Evolutionary conservation across 2,797 vertebrate species (phyloP).

Genomic region (Galagoides demidoff): DNA sequence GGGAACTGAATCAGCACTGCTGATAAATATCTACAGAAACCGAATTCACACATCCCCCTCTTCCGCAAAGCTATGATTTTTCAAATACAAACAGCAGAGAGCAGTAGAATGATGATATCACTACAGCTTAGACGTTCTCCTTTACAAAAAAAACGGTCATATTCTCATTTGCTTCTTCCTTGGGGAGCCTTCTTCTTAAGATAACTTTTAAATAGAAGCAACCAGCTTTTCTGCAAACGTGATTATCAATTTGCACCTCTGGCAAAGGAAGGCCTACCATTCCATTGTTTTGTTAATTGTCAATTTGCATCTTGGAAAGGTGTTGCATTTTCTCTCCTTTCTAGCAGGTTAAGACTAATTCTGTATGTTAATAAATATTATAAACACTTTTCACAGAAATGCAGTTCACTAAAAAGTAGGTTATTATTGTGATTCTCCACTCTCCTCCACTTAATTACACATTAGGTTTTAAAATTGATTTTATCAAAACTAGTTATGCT

Average conservation of each 20-base stretch:
- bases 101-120: background rate
- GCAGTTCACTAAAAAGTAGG: conserved; percentile 73
- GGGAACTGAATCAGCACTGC: conserved; percentile 45
- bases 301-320: conserved; percentile 91
- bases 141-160: conserved; percentile 35
- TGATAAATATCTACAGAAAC: conserved; percentile 14
- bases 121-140: background rate
- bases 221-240: conserved; percentile 80
- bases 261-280: conserved; percentile 81
- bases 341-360: conserved; percentile 89
- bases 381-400: conserved; percentile 71
- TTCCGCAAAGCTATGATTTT: conserved; percentile 32
- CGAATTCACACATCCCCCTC: conserved; percentile 51
- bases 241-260: conserved; percentile 90
- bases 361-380: conserved; percentile 85
- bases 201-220: conserved; percentile 84
- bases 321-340: conserved; percentile 86
- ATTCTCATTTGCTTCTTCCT: conserved; percentile 67
- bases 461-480: conserved; percentile 59
- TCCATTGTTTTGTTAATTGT: conserved; percentile 91
- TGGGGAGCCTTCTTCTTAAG: conserved; percentile 79
- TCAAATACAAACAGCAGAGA: background rate
- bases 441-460: conserved; percentile 74
- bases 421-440: conserved; percentile 69
- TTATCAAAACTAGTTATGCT: conserved; percentile 60